phyloP scores from a whole-genome alignment of 2,888 invertebrate species.

The Arctia plantaginis region DNA sequence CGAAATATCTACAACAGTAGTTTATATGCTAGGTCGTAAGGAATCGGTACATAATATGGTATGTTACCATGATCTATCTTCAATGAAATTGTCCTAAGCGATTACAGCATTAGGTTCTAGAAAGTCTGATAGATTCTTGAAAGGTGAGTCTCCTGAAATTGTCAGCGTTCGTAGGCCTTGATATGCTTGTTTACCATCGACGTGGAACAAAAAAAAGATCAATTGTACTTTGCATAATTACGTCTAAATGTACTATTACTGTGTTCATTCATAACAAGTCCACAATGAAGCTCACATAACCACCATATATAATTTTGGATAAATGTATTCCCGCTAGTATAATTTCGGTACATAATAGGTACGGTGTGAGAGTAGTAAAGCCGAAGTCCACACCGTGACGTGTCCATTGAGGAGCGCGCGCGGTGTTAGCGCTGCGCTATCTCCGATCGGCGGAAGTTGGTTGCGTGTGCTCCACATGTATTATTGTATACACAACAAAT shows the following conservation, averaged over 20 bases:
- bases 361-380: neutral
- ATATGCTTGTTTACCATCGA: neutral
- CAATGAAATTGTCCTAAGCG: neutral
- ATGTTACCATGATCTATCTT: neutral
- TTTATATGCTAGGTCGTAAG: neutral
- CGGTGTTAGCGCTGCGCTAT: conserved; percentile 21
- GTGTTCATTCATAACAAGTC: neutral
- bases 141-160: no score
- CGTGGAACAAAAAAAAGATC: neutral
- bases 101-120: no score
- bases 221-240: neutral
- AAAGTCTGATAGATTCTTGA: no score
- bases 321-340: neutral
- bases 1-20: neutral
- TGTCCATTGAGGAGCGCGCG: conserved; percentile 29
- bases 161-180: no score
- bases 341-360: neutral
- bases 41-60: neutral
- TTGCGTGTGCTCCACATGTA: conserved; percentile 6
- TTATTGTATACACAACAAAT: neutral
- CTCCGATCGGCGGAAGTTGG: conserved; percentile 19
- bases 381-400: conserved; percentile 1
- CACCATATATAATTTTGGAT: neutral
- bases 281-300: neutral
- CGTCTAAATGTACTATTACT: neutral